Base-by-base conservation (phyloP, 2,888 invertebrate genomes). In the Sarcophaga caerulescens region DNA sequence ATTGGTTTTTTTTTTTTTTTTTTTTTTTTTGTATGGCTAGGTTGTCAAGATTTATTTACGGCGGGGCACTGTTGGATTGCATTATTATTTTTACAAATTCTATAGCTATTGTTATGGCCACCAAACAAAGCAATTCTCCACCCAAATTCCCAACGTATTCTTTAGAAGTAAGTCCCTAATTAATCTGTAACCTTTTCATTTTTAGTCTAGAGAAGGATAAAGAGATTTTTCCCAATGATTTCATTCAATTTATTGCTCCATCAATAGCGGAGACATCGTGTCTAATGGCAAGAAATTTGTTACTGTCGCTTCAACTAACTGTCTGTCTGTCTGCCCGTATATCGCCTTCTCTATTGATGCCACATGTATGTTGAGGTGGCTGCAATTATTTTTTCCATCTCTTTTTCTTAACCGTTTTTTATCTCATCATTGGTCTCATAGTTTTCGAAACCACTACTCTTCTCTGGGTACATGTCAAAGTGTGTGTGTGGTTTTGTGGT, bases 191-290 rank as follows among this genome's bases (percentile, higher is more conserved):
- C 52, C 52, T 52, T 52, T 52, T 52, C 52, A 52, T 52, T 52
- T 12, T 12, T 52, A 35, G 35, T 35, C 35, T 35, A 8, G 10
- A 23, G 66, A 66, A 52, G 52, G 52, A 52, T 52, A 52, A 52
- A 17, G 4, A 52, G 52, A 52, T 52, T 86, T 86, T 86, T 86
- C 71, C 84, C 78, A 70, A 84, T 88, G 86, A 87, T 76, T 88
- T 85, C 84, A 84, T 86, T 88, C 86, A 85, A 87, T 88, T 88
- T 85, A 82, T 87, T 84, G 83, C 69, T 81, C 35, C 35, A 35
- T 78, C 79, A 81, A 75, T 79, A 81, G 73, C 77, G 65, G 35
- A 45, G 57, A 59, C 57, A 65, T 14, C 17, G 5, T 52, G 52
- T 52, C 52, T 52, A 52, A 52, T 52, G 17, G 52, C 59, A 66